phyloP scores from a whole-genome alignment of 2,113 vertebrate species.

The Balaenoptera acutorostrata region DNA sequence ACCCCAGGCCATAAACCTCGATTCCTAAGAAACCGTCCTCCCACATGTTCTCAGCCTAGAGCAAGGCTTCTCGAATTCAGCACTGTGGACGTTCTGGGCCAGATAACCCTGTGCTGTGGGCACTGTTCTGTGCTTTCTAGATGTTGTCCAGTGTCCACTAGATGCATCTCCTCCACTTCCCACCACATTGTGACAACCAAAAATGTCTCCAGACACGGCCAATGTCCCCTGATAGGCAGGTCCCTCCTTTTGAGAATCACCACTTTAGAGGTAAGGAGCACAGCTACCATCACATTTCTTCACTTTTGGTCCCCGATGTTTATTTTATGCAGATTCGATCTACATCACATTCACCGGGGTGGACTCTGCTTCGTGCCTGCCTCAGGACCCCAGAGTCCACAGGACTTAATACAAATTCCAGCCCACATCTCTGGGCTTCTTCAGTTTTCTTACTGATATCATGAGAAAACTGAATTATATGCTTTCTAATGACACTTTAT shows the following conservation, averaged over 20 bases:
- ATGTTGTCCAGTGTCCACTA: neutral
- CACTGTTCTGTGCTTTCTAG: neutral
- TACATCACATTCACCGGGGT: fast-evolving
- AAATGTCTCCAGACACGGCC: neutral
- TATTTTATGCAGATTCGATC: neutral
- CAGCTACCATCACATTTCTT: neutral
- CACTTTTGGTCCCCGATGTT: neutral
- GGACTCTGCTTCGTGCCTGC: neutral
- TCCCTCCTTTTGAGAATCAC: neutral
- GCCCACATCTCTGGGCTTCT: neutral
- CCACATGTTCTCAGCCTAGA: neutral
- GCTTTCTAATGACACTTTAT: neutral
- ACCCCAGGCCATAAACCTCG: neutral
- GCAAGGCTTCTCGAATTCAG: neutral
- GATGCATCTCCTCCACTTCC: neutral
- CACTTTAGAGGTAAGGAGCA: neutral
- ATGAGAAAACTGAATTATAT: neutral
- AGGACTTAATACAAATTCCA: neutral
- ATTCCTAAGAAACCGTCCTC: neutral
- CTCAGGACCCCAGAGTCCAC: neutral
- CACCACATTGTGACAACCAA: neutral
- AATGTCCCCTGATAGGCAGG: neutral
- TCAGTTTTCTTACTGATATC: neutral
- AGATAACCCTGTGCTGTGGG: neutral
- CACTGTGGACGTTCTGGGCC: neutral